Evolutionary conservation across 2,113 vertebrate genomes (phyloP), one percentile per base, ranked within the genome.

Genomic region (Peromyscus leucopus): DNA sequence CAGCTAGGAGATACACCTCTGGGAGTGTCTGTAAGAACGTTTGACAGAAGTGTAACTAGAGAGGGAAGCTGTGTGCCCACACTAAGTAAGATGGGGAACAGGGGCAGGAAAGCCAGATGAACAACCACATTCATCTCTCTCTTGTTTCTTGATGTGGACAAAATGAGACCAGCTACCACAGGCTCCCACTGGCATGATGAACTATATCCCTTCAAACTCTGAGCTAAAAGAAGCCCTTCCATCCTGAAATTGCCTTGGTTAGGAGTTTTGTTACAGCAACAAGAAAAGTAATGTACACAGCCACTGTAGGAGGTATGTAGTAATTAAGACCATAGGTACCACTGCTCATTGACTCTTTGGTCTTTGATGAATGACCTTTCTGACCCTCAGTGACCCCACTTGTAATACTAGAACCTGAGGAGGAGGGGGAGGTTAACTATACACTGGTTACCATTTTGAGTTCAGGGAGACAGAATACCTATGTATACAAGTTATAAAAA

Each of bases 321-420:
- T 59, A 74, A 31, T 48, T 31, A 67, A 69, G 74, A 22, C 5
- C 59, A 0, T 15, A 39, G 74, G 59, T 24, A 15, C 1, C 19
- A 17, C 72, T 46, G 21, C 5, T 57, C 15, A 28, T 46, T 39
- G 51, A n/a, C 82, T 85, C 36, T 82, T 36, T 67, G 78, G 19
- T 78, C 92, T 96, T 85, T 3, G 57, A 39, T 31, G 95, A 69
- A 57, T 80, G 76, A 85, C 15, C 63, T 75, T 33, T 87, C 69
- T 78, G 63, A 57, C 10, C 61, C 28, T 48, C 5, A 10, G 90
- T 86, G 61, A 94, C 55, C 26, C 33, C 36, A 42, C 75, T 61
- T 97, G 33, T 87, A 63, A 67, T 28, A 28, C 67, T 17, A 86
- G 93, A 84, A 76, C 12, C 10, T 28, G 2, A 78, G 16, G 46